phyloP scores from a whole-genome alignment of 2,888 invertebrate species.

The Conistra vaccinii region DNA sequence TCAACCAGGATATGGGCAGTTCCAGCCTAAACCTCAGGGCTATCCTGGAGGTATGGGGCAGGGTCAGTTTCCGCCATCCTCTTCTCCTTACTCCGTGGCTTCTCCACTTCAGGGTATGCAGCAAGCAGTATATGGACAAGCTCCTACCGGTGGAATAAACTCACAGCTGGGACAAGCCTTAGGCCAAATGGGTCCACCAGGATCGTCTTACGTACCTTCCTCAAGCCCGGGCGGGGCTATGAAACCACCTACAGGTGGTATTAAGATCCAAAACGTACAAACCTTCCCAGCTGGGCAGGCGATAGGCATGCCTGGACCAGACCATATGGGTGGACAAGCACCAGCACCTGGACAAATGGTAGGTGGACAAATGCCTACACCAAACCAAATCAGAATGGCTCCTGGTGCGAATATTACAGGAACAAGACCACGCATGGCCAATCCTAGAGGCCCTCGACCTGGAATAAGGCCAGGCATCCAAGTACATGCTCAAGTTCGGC shows the following conservation, averaged over 20 bases:
- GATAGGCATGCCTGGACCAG: conserved; percentile 73
- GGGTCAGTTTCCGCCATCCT: conserved; percentile 76
- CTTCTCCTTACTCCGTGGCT: conserved; percentile 78
- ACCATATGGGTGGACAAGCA: conserved; percentile 67
- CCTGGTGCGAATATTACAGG: conserved; percentile 79
- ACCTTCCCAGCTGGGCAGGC: conserved; percentile 83
- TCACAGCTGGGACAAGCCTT: conserved; percentile 72
- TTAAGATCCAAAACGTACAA: conserved; percentile 87
- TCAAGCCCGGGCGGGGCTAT: conserved; percentile 81
- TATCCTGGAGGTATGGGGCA: conserved; percentile 78
- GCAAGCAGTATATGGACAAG: conserved; percentile 84
- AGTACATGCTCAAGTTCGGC: conserved; percentile 84
- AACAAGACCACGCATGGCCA: conserved; percentile 81
- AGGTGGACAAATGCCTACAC: conserved; percentile 79
- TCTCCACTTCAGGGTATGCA: conserved; percentile 88
- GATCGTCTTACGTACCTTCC: conserved; percentile 73
- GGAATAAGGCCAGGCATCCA: conserved; percentile 84
- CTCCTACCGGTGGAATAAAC: conserved; percentile 67
- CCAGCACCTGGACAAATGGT: conserved; percentile 73
- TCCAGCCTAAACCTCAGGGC: conserved; percentile 76
- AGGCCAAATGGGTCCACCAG: conserved; percentile 77
- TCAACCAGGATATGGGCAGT: conserved; percentile 80
- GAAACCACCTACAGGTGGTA: conserved; percentile 78
- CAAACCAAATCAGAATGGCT: conserved; percentile 84
- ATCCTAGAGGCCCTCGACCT: conserved; percentile 79